phyloP scores from a whole-genome alignment of 2,888 invertebrate genomes.

The Apocheima hispidaria region DNA sequence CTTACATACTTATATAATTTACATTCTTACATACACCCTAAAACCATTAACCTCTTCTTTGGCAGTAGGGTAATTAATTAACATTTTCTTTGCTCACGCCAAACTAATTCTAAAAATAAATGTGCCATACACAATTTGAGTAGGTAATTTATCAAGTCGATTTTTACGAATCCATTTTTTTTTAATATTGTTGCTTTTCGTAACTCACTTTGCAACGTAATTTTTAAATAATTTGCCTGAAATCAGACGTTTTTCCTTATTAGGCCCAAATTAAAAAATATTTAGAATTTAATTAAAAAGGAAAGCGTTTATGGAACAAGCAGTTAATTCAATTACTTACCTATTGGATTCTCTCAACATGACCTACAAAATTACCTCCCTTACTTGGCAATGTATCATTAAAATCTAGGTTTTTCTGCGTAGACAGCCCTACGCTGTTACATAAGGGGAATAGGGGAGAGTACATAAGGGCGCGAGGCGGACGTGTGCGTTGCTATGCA shows the following conservation, averaged over 20 bases:
- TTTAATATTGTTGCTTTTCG: background rate
- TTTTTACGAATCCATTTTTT: background rate
- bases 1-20: no score
- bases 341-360: background rate
- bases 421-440: constrained; percentile 62
- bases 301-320: background rate
- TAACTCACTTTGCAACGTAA: constrained; percentile 4
- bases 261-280: background rate
- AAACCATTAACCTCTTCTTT: no score
- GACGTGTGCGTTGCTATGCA: constrained; percentile 53
- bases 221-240: constrained; percentile 12
- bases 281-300: background rate
- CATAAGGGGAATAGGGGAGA: constrained; percentile 62
- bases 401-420: constrained; percentile 35
- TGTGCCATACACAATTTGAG: no score
- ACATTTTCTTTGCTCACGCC: no score
- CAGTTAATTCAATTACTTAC: background rate
- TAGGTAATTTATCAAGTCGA: no score
- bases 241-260: constrained; percentile 3
- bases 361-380: constrained; percentile 20
- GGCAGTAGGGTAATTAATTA: no score
- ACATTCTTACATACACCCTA: no score
- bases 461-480: constrained; percentile 62
- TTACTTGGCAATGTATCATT: constrained; percentile 24
- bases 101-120: no score